Evolutionary conservation across 2,113 vertebrate genomes (phyloP).

Genomic region (Daubentonia madagascariensis): DNA sequence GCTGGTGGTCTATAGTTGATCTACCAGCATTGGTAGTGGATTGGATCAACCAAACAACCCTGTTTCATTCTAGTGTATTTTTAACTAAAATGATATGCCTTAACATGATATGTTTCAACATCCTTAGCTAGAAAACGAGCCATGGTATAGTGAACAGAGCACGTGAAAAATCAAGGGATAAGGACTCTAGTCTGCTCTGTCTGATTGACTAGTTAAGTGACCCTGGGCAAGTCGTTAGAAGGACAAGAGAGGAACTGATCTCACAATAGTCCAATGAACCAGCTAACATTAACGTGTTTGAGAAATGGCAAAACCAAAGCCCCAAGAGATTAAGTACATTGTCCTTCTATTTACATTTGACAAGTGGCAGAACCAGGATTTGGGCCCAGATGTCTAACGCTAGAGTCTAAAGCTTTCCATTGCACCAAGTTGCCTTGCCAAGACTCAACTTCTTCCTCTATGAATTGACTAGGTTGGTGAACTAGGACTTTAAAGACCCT

Average conservation of each 20-base stretch:
- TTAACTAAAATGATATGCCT: neutral
- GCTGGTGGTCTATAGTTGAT: neutral
- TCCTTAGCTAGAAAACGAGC: neutral
- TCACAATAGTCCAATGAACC: neutral
- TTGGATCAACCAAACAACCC: neutral
- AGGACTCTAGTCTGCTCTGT: neutral
- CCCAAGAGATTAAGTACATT: neutral
- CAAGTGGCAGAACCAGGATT: neutral
- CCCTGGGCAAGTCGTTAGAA: neutral
- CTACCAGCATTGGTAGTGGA: neutral
- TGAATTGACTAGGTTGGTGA: neutral
- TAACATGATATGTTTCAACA: neutral
- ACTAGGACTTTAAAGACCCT: neutral
- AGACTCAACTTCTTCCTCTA: neutral
- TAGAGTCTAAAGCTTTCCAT: neutral
- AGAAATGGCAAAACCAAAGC: neutral
- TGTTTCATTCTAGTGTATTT: neutral
- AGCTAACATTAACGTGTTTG: neutral
- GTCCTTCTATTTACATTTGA: neutral
- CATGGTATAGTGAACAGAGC: neutral
- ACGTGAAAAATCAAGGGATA: neutral
- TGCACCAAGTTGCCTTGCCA: neutral
- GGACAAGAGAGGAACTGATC: neutral
- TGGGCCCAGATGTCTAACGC: neutral
- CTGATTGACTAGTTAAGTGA: neutral